Conservation (phyloP, 30 jellyfish, hydroid and myxozoan genomes). For the Pelagia noctiluca region DNA sequence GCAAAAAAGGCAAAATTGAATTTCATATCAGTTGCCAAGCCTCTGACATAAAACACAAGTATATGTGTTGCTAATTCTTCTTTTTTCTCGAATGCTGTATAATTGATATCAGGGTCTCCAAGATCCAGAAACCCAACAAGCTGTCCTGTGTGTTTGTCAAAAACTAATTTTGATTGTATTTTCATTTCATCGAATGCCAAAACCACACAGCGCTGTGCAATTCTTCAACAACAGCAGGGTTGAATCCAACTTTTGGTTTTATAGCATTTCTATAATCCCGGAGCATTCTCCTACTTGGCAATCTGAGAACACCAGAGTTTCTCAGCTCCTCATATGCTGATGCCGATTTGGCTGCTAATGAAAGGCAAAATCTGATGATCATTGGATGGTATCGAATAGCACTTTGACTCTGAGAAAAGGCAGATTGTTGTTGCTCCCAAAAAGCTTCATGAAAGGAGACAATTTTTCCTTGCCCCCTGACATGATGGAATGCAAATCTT, state of each 20-base stretch:
- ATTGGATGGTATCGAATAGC: slow-evolving; percentile 27
- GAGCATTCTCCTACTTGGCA: slow-evolving; percentile 26
- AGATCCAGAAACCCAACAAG: slow-evolving; percentile 57
- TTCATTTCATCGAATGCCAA: slow-evolving; percentile 37
- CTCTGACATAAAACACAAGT: slow-evolving; percentile 47
- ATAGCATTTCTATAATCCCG: slow-evolving; percentile 43
- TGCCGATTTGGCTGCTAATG: slow-evolving; percentile 48
- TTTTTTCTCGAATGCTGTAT: background rate
- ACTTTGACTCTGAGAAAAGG: background rate
- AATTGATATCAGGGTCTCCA: slow-evolving; percentile 52
- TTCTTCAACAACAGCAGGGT: slow-evolving; percentile 29
- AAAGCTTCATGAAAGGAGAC: slow-evolving; percentile 42
- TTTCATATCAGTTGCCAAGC: slow-evolving; percentile 37
- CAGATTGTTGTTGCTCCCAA: slow-evolving; percentile 37
- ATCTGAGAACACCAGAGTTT: background rate
- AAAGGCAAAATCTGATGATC: slow-evolving; percentile 41
- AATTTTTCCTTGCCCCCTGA: background rate
- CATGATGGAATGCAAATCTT: slow-evolving; percentile 15
- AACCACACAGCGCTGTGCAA: slow-evolving; percentile 15
- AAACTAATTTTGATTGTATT: slow-evolving; percentile 26
- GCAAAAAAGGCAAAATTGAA: slow-evolving; percentile 23
- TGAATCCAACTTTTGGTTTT: slow-evolving; percentile 33
- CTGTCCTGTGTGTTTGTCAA: slow-evolving; percentile 49
- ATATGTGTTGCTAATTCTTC: slow-evolving; percentile 46
- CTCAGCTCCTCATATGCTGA: slow-evolving; percentile 37